phyloP scores from a whole-genome alignment of 2,113 vertebrate genomes.

The Peromyscus maniculatus region DNA sequence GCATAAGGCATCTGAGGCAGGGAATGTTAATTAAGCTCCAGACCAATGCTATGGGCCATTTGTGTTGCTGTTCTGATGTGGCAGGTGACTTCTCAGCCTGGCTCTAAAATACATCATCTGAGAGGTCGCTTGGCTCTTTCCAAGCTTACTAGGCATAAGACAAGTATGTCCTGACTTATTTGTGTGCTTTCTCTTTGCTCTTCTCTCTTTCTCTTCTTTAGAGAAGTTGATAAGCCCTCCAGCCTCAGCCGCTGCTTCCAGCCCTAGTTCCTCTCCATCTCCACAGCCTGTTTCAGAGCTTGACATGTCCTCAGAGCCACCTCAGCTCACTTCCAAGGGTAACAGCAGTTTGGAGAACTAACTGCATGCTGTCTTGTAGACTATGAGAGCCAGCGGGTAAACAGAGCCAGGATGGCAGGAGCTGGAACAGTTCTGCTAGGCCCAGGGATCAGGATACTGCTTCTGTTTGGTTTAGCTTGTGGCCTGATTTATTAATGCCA shows the following conservation, averaged over 20 bases:
- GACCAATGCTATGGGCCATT: background rate
- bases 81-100: background rate
- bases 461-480: background rate
- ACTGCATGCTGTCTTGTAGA: constrained; percentile 86
- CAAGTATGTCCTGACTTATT: constrained; percentile 82
- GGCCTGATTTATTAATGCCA: too few relatives aligned
- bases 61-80: background rate
- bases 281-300: constrained; percentile 92
- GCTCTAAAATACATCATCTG: background rate
- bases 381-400: constrained; percentile 75
- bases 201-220: constrained; percentile 87
- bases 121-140: constrained; percentile 78
- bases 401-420: constrained; percentile 76
- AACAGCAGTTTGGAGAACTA: constrained; percentile 89
- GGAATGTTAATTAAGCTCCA: background rate
- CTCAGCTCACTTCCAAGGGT: constrained; percentile 92
- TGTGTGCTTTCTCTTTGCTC: constrained; percentile 84
- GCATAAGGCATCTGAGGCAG: background rate
- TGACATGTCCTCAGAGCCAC: constrained; percentile 91
- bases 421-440: background rate
- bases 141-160: constrained; percentile 75
- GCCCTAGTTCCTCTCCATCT: constrained; percentile 92
- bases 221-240: constrained; percentile 92
- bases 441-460: background rate
- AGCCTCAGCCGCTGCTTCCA: constrained; percentile 92